Evolutionary conservation across 2,113 vertebrate species (phyloP), one percentile per base, ranked within the genome.

Genomic region (Columba livia): DNA sequence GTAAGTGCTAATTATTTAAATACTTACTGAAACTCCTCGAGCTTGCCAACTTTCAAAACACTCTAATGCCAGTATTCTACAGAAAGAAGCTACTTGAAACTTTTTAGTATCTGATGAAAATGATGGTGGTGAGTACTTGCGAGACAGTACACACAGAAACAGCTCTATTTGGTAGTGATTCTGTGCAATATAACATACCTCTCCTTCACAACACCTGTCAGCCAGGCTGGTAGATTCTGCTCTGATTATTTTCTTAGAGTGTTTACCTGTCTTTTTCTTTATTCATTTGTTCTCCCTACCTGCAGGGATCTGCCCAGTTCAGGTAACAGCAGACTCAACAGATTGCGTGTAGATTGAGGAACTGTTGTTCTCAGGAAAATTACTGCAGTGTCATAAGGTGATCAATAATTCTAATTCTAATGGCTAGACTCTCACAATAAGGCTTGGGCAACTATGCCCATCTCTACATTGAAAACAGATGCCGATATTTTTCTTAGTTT

Each of bases 11-110:
- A 47, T 82, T 24, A 65, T 12, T 85, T 5, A 64, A 91, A 75
- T 82, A 95, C 74, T 94, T 77, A 82, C 62, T 89, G 84, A 19
- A 89, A 77, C 36, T 65, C 32, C 74, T 75, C 14, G 81, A 89
- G 74, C 69, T 72, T 90, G 64, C 60, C 75, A 86, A 85, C 73
- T 92, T 65, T 91, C 57, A 73, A 64, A 94, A 78, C 29, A 64
- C 60, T 87, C 47, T 57, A 88, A 9, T 51, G 64, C 11, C 79
- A 94, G n/a, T 36, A 34, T 23, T 88, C 65, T 87, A 83, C 47
- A 87, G 81, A 74, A 72, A 85, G 70, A 71, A 90, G 29, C 77
- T 94, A 10, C 65, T 65, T 44, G 24, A 57, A 53, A 62, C 25
- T 57, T 13, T 73, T 44, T 80, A 40, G 28, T 19, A n/a, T 58